phyloP scores from a whole-genome alignment of 1,140 invertebrate genomes.

The Listronotus bonariensis region DNA sequence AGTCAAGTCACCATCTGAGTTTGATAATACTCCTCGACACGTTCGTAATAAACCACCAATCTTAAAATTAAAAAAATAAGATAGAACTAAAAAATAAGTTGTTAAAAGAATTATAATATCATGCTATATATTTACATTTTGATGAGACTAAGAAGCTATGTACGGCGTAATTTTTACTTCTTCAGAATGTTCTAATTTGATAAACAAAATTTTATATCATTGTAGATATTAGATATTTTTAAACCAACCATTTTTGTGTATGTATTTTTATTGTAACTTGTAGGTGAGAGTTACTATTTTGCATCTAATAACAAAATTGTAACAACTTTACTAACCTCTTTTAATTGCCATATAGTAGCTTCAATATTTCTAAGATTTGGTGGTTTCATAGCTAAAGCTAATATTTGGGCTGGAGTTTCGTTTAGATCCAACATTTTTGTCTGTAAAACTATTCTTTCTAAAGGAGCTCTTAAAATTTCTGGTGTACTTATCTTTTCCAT shows the following conservation, averaged over 20 bases:
- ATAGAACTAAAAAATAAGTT: too few species aligned
- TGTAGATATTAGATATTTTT: too few species aligned
- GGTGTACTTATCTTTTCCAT: constrained; percentile 57
- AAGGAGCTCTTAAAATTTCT: constrained; percentile 80
- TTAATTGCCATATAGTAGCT: constrained; percentile 79
- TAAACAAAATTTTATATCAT: too few species aligned
- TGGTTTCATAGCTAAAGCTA: constrained; percentile 85
- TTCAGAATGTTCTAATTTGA: too few species aligned
- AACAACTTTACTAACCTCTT: constrained; percentile 68
- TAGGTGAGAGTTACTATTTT: too few species aligned
- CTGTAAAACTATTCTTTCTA: constrained; percentile 83
- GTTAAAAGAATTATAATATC: too few species aligned
- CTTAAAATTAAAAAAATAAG: constrained; percentile 41
- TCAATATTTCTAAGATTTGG: constrained; percentile 83
- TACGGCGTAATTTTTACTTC: too few species aligned
- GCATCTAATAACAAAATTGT: neutral
- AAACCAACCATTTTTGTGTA: too few species aligned
- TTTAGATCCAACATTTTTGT: constrained; percentile 85
- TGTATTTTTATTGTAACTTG: too few species aligned
- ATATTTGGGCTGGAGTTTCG: constrained; percentile 73
- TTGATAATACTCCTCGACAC: constrained; percentile 58
- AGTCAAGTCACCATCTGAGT: constrained; percentile 87
- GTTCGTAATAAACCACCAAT: constrained; percentile 70
- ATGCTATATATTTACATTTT: too few species aligned
- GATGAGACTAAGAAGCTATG: too few species aligned